These are phyloP conservation scores for Siniperca undulata DNA, from an alignment of 2,797 vertebrate species.

Conservation along the genomic window DNA sequence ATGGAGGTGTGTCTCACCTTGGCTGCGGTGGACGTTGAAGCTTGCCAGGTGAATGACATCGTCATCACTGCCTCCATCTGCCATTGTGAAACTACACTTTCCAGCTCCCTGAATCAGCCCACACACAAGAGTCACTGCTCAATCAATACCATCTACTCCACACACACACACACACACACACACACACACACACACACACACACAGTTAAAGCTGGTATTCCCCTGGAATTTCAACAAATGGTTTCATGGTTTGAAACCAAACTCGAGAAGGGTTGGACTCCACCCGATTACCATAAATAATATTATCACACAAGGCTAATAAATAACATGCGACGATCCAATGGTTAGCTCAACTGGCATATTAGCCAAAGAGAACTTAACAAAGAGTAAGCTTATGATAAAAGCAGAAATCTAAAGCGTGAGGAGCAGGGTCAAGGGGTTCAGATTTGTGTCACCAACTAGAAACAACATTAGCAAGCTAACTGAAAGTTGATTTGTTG, in stretches of 20 bases:
- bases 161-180: conserved; percentile 39
- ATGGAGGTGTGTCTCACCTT: conserved; percentile 81
- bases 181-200: conserved; percentile 30
- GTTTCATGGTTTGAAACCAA: conserved; percentile 25
- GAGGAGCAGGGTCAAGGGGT: not conserved
- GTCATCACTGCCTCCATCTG: conserved; percentile 89
- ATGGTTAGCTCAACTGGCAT: not conserved
- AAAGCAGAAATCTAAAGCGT: not conserved
- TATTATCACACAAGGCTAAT: not conserved
- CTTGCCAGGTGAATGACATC: conserved; percentile 92
- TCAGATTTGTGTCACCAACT: not conserved
- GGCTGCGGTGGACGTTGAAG: conserved; percentile 90
- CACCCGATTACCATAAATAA: conserved; percentile 4
- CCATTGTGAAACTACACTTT: conserved; percentile 87
- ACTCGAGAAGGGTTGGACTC: not conserved
- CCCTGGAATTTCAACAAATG: conserved; percentile 28
- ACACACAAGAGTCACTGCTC: conserved; percentile 61
- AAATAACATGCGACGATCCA: not conserved
- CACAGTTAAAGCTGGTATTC: conserved; percentile 33
- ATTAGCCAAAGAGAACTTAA: not conserved
- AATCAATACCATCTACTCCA: conserved; percentile 65
- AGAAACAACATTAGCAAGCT: not conserved
- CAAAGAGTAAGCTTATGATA: not conserved
- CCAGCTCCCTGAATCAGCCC: conserved; percentile 63
- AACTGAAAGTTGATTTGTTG: not conserved